Base-by-base conservation (phyloP, 64 coral and sea anemone genomes). In the Pocillopora verrucosa region DNA sequence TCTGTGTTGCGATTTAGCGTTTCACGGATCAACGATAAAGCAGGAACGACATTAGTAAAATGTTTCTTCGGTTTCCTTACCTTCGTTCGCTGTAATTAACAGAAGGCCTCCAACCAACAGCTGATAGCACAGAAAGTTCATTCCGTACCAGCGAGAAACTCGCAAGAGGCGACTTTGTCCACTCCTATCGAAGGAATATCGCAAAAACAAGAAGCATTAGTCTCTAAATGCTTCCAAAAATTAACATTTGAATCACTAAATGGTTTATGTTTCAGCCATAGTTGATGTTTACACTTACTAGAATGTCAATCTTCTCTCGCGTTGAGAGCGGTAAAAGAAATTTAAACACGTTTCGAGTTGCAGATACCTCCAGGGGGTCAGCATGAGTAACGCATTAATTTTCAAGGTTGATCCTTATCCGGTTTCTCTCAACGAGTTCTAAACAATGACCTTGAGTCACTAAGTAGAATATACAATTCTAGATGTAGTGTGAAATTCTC, bases 221-320 rank as follows among this genome's bases (percentile, higher is more conserved):
- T 12, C 16, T 13, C 35, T 63, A 83, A 6, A 85, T 30, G 37
- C 19, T 13, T 65, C 2, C 70, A 56, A n/a, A n/a, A 12, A 70
- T 72, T 72, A 85, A 85, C 63, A 85, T 85, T 72, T 14, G 82
- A 85, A 56, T 57, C 65, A 38, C 72, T 85, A 36, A 72, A 41
- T 85, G 82, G 65, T 85, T 72, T 72, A 72, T 30, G 64, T 70
- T 85, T 72, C 82, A 57, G 64, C 14, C 80, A 84, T 36, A 72
- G 38, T 72, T 65, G 64, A 72, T 85, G 82, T 85, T 85, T 85
- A 85, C 82, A 85, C 64, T 85, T 85, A 85, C 64, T 41, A 67
- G 72, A 37, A 30, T 85, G 82, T 85, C 82, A 85, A 85, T 85
- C 82, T 85, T 41, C 26, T 85, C 65, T 85, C 11, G 65, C 56